phyloP scores from a whole-genome alignment of 1,140 invertebrate species.

The Paralvinella palmiformis region DNA sequence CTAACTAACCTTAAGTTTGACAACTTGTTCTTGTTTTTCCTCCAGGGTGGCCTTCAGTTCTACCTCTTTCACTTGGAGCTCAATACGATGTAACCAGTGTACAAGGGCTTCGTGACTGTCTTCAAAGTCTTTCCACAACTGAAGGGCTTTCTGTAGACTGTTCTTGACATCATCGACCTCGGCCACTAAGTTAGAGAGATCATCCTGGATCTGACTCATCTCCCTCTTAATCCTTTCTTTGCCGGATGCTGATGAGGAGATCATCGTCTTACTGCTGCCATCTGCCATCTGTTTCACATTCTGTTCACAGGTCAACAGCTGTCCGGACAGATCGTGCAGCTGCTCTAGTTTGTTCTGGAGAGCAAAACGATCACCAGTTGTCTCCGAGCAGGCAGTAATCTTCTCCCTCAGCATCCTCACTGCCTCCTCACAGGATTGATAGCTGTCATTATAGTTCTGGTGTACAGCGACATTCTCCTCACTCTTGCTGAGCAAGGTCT shows the following conservation, averaged over 20 bases:
- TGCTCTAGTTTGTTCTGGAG: slow-evolving; percentile 84
- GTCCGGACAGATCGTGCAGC: not conserved
- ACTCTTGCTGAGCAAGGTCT: slow-evolving; percentile 62
- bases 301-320: not conserved
- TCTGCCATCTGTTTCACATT: not conserved
- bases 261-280: not conserved
- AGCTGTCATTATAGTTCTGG: slow-evolving; percentile 77
- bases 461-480: slow-evolving; percentile 82
- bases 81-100: slow-evolving; percentile 77
- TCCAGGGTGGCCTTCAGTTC: slow-evolving; percentile 70
- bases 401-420: slow-evolving; percentile 79
- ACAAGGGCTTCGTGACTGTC: slow-evolving; percentile 67
- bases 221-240: slow-evolving; percentile 4
- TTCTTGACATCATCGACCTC: slow-evolving; percentile 41
- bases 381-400: slow-evolving; percentile 78
- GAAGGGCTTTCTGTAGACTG: slow-evolving; percentile 63
- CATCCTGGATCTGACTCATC: not conserved
- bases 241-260: not conserved
- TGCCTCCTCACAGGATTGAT: slow-evolving; percentile 84
- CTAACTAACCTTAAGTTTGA: slow-evolving; percentile 60
- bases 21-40: slow-evolving; percentile 74
- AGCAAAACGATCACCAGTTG: slow-evolving; percentile 77
- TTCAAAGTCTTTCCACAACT: slow-evolving; percentile 85
- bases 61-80: slow-evolving; percentile 77
- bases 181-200: slow-evolving; percentile 36